A percentile compares a stretch with the other conserved stretches of the same genome.
phyloP scores from a whole-genome alignment of 2,888 invertebrate genomes.

The Lasioglossum calceatum region DNA sequence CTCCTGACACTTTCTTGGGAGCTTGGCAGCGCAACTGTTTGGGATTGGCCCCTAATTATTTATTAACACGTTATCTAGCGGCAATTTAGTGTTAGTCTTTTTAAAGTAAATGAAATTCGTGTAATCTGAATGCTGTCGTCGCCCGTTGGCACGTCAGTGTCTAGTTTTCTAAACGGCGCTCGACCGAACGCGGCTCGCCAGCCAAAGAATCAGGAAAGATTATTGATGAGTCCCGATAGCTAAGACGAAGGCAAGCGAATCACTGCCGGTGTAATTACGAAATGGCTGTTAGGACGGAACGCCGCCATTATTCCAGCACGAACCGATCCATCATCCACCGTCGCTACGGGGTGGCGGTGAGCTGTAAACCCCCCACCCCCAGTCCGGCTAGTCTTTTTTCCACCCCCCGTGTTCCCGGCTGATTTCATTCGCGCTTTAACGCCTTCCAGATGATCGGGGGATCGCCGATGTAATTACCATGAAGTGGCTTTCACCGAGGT shows the following conservation, averaged over 20 bases:
- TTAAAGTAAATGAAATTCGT: not conserved
- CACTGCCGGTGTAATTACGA: conserved; percentile 80
- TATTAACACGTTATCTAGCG: not conserved
- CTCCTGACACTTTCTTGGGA: not conserved
- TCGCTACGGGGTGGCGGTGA: conserved; percentile 64
- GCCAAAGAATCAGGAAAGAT: conserved; percentile 70
- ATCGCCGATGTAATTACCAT: conserved; percentile 71
- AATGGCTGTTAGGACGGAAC: conserved; percentile 77
- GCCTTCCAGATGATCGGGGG: conserved; percentile 73
- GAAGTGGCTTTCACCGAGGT: conserved; percentile 71
- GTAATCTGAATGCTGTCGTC: not conserved
- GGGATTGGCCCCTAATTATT: not conserved
- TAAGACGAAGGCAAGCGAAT: conserved; percentile 78
- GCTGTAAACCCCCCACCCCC: conserved; percentile 48
- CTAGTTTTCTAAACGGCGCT: not conserved
- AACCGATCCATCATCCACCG: conserved; percentile 79
- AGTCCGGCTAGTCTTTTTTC: conserved; percentile 49
- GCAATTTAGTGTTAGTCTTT: not conserved
- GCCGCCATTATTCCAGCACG: conserved; percentile 70
- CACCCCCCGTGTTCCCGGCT: conserved; percentile 59
- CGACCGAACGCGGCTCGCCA: not conserved
- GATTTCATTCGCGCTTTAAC: conserved; percentile 75
- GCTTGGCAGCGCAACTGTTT: not conserved
- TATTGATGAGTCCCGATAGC: conserved; percentile 81
- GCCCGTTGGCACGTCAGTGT: not conserved